Evolutionary conservation across 2,113 vertebrate species (phyloP).

Genomic region (Ramphastos sulfuratus): DNA sequence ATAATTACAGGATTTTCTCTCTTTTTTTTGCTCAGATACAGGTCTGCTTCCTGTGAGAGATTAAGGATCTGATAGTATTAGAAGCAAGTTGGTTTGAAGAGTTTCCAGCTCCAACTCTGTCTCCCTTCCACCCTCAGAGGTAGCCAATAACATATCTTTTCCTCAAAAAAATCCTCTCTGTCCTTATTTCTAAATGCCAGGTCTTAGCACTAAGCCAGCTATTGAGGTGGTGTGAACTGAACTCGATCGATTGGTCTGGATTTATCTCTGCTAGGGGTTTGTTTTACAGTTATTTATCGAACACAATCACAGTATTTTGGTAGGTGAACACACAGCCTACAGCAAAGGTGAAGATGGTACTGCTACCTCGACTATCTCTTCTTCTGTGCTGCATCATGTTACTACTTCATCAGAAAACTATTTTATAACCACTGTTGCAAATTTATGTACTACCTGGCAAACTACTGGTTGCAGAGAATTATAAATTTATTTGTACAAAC

Average conservation of each 20-base stretch:
- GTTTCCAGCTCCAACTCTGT: not conserved
- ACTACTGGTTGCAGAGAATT: not conserved
- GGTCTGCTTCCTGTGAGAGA: not conserved
- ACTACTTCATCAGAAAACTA: not conserved
- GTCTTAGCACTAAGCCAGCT: not conserved
- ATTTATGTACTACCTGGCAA: not conserved
- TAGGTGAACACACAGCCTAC: not conserved
- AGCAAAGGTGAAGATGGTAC: not conserved
- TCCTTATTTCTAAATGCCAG: not conserved
- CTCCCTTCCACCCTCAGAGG: not conserved
- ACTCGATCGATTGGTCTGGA: not conserved
- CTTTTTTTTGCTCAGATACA: not conserved
- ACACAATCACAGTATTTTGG: not conserved
- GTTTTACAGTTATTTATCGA: not conserved
- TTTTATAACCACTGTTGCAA: not conserved
- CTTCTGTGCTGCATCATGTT: not conserved
- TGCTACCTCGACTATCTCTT: not conserved
- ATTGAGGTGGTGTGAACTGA: not conserved
- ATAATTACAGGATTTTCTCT: not conserved
- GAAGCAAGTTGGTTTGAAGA: not conserved
- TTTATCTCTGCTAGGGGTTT: conserved; percentile 21
- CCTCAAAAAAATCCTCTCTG: not conserved
- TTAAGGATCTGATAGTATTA: not conserved
- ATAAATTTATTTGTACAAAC: not conserved
- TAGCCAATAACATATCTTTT: not conserved